These are phyloP conservation scores for Synergus itoensis DNA, from an alignment of 2,888 invertebrate genomes.

Conservation along the genomic window DNA sequence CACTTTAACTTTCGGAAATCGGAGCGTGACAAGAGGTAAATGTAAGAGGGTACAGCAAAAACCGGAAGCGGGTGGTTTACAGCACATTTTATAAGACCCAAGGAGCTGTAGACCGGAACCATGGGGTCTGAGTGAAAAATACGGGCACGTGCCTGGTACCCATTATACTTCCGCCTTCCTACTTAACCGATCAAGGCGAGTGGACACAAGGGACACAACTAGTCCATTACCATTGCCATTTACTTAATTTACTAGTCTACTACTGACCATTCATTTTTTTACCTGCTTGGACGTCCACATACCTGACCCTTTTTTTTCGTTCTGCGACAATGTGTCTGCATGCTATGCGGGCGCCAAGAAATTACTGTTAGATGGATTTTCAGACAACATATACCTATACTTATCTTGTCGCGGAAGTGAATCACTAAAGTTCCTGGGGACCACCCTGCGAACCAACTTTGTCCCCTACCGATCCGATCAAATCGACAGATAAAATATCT, in stretches of 20 bases:
- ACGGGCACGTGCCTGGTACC: conserved; percentile 72
- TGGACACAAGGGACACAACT: conserved; percentile 48
- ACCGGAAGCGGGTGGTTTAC: conserved; percentile 13
- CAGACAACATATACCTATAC: not conserved
- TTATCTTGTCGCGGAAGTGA: conserved; percentile 3
- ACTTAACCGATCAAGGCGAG: conserved; percentile 21
- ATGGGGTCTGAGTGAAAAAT: conserved; percentile 59
- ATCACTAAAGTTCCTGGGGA: not conserved
- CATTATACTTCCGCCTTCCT: conserved; percentile 39
- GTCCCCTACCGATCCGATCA: conserved; percentile 4
- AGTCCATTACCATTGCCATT: conserved; percentile 53
- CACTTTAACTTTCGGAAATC: not conserved
- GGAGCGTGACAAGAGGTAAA: not conserved
- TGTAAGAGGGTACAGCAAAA: not conserved
- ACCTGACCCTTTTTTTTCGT: conserved; percentile 26
- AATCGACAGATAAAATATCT: not conserved
- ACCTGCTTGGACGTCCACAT: conserved; percentile 25
- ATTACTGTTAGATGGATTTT: conserved; percentile 9
- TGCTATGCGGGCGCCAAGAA: conserved; percentile 32
- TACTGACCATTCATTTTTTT: conserved; percentile 40
- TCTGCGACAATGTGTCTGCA: conserved; percentile 4
- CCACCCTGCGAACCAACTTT: not conserved
- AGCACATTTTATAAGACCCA: conserved; percentile 19
- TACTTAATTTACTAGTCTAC: not conserved
- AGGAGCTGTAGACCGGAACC: conserved; percentile 69